Percentiles rank a stretch among this genome's conserved stretches.
phyloP scores from a whole-genome alignment of 2,888 invertebrate species.

The Hoplodrina ambigua region DNA sequence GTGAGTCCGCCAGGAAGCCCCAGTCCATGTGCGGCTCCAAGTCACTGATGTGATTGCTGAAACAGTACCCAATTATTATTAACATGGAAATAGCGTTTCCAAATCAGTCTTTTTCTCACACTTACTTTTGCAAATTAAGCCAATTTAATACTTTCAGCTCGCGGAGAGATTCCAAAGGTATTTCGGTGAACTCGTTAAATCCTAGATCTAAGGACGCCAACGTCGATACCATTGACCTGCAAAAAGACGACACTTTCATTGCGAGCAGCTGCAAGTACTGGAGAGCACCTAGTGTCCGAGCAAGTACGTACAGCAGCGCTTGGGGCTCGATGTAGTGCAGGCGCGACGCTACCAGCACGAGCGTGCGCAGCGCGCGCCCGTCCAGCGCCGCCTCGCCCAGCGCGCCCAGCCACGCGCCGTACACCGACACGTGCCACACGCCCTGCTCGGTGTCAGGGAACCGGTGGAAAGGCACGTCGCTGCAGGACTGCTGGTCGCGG shows the following conservation, averaged over 20 bases:
- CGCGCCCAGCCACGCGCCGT: constrained; percentile 91
- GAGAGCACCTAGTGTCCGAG: background rate
- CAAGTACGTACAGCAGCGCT: constrained; percentile 92
- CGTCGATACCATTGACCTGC: constrained; percentile 94
- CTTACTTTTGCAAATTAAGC: constrained; percentile 94
- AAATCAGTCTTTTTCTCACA: constrained; percentile 18
- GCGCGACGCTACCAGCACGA: constrained; percentile 94
- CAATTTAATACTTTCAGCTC: constrained; percentile 92
- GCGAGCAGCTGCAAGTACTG: background rate
- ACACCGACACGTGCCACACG: constrained; percentile 93
- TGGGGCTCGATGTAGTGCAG: constrained; percentile 93
- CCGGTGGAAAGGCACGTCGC: constrained; percentile 77
- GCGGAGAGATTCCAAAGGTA: constrained; percentile 92
- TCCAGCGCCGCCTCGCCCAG: constrained; percentile 94
- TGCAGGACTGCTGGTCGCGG: constrained; percentile 78
- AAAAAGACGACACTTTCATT: constrained; percentile 10
- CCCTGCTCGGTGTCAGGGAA: constrained; percentile 73
- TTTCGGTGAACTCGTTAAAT: constrained; percentile 93
- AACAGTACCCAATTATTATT: constrained; percentile 65
- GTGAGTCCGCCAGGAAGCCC: constrained; percentile 93
- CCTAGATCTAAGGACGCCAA: constrained; percentile 94
- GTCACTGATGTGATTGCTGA: constrained; percentile 92
- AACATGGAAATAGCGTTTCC: background rate
- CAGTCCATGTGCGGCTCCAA: constrained; percentile 88
- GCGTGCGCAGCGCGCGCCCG: constrained; percentile 93